A percentile compares a stretch with the other conserved stretches of the same genome.
Conservation (phyloP, 2,797 vertebrate species). For the Silurus lanzhouensis region DNA sequence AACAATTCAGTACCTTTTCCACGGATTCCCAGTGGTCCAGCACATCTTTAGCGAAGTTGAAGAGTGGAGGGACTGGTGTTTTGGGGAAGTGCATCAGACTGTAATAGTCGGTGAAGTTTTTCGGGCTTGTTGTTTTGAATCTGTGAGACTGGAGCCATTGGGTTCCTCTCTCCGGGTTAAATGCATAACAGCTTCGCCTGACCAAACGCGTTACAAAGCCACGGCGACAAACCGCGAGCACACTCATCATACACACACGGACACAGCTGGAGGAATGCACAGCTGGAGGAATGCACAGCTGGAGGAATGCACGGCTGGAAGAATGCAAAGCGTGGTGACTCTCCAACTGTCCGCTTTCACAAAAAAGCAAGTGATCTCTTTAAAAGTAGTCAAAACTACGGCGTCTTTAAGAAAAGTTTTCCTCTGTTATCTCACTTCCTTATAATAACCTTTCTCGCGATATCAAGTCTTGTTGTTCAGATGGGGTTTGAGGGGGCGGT, state of each 20-base stretch:
- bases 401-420: too few species aligned
- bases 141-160: background rate
- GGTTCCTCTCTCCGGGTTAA: background rate
- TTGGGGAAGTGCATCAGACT: constrained; percentile 68
- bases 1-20: constrained; percentile 70
- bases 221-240: background rate
- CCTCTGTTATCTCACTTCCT: background rate
- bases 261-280: too few species aligned
- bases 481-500: background rate
- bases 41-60: constrained; percentile 82
- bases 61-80: constrained; percentile 71
- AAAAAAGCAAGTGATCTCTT: too few species aligned
- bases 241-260: background rate
- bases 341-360: background rate
- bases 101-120: constrained; percentile 74
- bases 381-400: too few species aligned
- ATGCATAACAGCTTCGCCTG: background rate
- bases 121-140: constrained; percentile 53
- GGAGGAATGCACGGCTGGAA: too few species aligned
- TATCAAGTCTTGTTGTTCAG: background rate
- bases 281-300: too few species aligned
- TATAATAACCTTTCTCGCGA: background rate
- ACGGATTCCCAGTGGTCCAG: constrained; percentile 76
- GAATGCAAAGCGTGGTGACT: background rate
- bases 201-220: background rate